These are phyloP conservation scores for Orius laevigatus DNA, from an alignment of 1,140 invertebrate genomes.

Conservation along the genomic window DNA sequence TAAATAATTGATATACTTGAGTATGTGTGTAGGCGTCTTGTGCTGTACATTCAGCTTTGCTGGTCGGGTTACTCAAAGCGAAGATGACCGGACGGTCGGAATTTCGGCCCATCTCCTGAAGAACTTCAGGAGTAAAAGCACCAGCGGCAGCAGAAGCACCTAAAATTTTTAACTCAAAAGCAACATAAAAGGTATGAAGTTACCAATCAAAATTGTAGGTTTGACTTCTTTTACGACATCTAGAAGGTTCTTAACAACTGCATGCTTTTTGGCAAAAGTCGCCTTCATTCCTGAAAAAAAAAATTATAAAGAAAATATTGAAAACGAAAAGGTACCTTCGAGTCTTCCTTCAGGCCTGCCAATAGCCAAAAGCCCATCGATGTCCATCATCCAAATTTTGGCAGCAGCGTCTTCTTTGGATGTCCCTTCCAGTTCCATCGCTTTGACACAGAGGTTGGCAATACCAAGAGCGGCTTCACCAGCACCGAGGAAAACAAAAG, in stretches of 20 bases:
- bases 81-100: slow-evolving; percentile 84
- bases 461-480: slow-evolving; percentile 86
- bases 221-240: slow-evolving; percentile 67
- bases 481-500: slow-evolving; percentile 79
- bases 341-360: slow-evolving; percentile 53
- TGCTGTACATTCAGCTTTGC: slow-evolving; percentile 91
- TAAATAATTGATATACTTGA: slow-evolving; percentile 37
- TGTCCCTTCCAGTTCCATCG: slow-evolving; percentile 70
- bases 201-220: slow-evolving; percentile 72
- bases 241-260: slow-evolving; percentile 55
- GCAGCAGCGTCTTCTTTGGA: slow-evolving; percentile 53
- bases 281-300: slow-evolving; percentile 45
- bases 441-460: slow-evolving; percentile 67
- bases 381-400: slow-evolving; percentile 80
- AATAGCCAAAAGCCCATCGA: slow-evolving; percentile 63
- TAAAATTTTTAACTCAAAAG: slow-evolving; percentile 23
- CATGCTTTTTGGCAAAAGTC: slow-evolving; percentile 67
- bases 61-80: slow-evolving; percentile 90
- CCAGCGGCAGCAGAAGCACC: slow-evolving; percentile 77
- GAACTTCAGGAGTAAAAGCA: slow-evolving; percentile 72
- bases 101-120: slow-evolving; percentile 69
- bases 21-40: slow-evolving; percentile 77
- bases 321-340: slow-evolving; percentile 24
- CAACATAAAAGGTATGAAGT: slow-evolving; percentile 18
- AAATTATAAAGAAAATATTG: neutral